Base-by-base conservation (phyloP, 2,797 vertebrate species). In the Channa striata region DNA sequence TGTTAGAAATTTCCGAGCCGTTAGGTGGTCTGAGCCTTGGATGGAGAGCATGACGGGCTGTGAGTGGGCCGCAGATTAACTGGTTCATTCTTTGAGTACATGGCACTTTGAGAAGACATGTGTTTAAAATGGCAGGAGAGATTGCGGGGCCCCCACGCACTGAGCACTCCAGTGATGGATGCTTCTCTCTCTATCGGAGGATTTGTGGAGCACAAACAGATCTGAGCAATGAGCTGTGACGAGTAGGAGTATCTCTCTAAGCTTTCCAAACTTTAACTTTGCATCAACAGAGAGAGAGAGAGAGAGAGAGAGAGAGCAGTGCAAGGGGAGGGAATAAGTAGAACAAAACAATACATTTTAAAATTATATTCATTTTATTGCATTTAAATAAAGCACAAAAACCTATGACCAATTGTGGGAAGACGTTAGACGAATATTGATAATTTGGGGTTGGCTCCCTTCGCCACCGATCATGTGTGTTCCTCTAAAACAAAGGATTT, bases 191-290 rank as follows among this genome's bases (percentile, higher is more conserved):
- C 86, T 93, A 94, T 94, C 93, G 77, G 83, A 91, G 91, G 92
- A 93, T 93, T 93, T 93, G 86, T 59, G 67, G 79, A 91, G 87
- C 87, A 94, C 93, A 94, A 93, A 94, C 92, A 93, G 76, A 91
- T 90, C 92, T 91, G 91, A 92, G 86, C 88, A 87, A 84, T 87
- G 89, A 93, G 89, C 90, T 90, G 90, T 89, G 90, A 91, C 79
- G 88, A 90, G 91, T 87, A 80, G 90, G 89, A 92, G 86, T 92
- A 84, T 89, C 76, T 86, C 83, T 86, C 68, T 73, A 34, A 88
- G 82, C 91, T 84, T 83, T 90, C 80, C 83, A 81, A 89, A 87
- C 73, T 86, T 87, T 59, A 80, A 87, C 87, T 89, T 86, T 82
- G 67, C 78, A 77, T 87, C 77, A 84, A 77, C 89, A 86, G 57